These are phyloP conservation scores for Portevinia maculata DNA, from an alignment of 2,888 invertebrate species.

Conservation along the genomic window DNA sequence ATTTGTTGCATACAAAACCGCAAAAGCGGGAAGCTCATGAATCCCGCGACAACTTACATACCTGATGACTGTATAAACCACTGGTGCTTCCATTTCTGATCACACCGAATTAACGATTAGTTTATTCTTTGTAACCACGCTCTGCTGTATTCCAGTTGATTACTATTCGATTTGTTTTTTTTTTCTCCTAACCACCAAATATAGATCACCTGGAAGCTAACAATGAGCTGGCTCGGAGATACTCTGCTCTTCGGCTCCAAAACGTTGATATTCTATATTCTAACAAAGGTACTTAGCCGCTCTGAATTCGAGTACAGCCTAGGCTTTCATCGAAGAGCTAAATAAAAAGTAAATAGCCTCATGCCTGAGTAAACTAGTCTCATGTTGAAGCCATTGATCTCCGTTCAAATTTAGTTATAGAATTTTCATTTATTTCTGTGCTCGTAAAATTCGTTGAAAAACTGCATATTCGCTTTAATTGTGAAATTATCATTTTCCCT, in stretches of 20 bases:
- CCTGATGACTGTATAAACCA: too few relatives aligned
- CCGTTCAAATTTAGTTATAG: not conserved
- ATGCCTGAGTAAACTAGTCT: slow-evolving; percentile 8
- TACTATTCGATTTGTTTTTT: not conserved
- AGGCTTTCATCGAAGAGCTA: slow-evolving; percentile 49
- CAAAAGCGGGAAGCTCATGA: too few relatives aligned
- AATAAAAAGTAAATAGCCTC: not conserved
- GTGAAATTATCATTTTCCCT: not conserved
- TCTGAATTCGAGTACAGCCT: slow-evolving; percentile 53
- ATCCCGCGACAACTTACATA: too few relatives aligned
- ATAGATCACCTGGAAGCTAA: slow-evolving; percentile 63
- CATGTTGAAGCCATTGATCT: slow-evolving; percentile 37
- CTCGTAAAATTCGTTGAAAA: not conserved
- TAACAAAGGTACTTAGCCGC: slow-evolving; percentile 62
- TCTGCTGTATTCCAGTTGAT: not conserved
- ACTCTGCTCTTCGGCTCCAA: slow-evolving; percentile 47
- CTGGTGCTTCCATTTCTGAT: too few relatives aligned
- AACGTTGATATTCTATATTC: slow-evolving; percentile 68
- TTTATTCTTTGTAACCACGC: too few relatives aligned
- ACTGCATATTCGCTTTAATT: not conserved
- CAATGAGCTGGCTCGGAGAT: slow-evolving; percentile 58
- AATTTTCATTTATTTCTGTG: not conserved
- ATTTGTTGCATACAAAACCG: too few relatives aligned
- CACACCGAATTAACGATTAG: too few relatives aligned
- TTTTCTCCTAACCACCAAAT: slow-evolving; percentile 37